Base-by-base conservation (phyloP, 2,888 invertebrate genomes). In the Chrysolina haemoptera region DNA sequence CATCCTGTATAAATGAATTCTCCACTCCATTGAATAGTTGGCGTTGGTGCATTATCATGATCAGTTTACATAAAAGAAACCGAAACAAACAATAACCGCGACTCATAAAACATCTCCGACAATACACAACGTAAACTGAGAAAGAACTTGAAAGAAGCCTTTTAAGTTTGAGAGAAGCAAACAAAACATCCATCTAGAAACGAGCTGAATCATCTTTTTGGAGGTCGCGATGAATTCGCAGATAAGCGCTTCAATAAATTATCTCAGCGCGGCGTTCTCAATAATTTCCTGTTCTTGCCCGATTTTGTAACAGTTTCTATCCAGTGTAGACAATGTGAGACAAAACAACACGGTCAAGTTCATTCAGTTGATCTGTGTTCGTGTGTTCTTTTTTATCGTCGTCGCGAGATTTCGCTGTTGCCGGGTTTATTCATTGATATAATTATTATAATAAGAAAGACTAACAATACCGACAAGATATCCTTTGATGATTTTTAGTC, bases 281-380 rank as follows among this genome's bases (percentile, higher is more conserved):
- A 59, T 59, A 59, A 59, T 59, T 59, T 59, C 59, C 59, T n/a
- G 59, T 22, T 59, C 59, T 59, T 59, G 59, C n/a, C 10, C 59
- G 59, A 59, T 59, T 59, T 59, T 27, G n/a, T 59, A 59, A 35
- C 59, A 59, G 59, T 35, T 59, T 59, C 35, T 27, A 59, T 20
- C 12, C 55, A 20, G 27, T n/a, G 59, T n/a, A n/a, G 27, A 59
- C 59, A 27, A 59, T 59, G 59, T 59, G 11, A 27, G 59, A 59
- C 59, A 1, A 59, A 59, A 35, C 59, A 59, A 27, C 59, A 35
- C 59, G 59, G 27, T 14, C 59, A 53, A 53, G 27, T 59, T 59
- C 59, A 59, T 59, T 35, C 14, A 59, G 14, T 59, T 59, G 35
- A 59, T 59, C 35, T 14, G 59, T n/a, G 59, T 35, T 59, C n/a